phyloP scores from a whole-genome alignment of 2,797 vertebrate genomes.

The Myotis pilosus region DNA sequence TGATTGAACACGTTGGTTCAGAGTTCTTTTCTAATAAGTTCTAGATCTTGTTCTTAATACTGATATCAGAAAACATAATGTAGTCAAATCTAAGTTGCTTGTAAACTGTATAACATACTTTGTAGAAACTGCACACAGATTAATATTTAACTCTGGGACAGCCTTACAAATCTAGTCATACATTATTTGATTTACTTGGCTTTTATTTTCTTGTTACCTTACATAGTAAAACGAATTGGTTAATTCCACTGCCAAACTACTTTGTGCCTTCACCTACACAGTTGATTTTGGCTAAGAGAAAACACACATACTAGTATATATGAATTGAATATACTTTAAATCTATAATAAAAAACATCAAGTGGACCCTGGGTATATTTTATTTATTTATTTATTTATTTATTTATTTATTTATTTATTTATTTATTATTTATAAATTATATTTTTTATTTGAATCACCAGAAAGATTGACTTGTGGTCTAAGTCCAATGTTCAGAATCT shows the following conservation, averaged over 20 bases:
- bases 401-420: background rate
- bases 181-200: background rate
- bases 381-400: no score
- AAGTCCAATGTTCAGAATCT: constrained; percentile 67
- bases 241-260: background rate
- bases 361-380: background rate
- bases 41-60: constrained; percentile 18
- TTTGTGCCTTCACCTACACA: background rate
- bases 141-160: background rate
- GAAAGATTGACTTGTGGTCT: constrained; percentile 73
- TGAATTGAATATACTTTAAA: background rate
- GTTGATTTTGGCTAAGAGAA: background rate
- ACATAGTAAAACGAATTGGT: background rate
- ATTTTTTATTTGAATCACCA: constrained; percentile 83
- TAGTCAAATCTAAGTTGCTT: background rate
- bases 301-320: background rate
- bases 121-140: background rate
- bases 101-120: background rate
- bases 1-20: background rate
- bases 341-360: background rate
- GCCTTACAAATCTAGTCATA: background rate
- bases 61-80: background rate
- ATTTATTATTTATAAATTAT: constrained; percentile 72
- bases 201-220: background rate
- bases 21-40: background rate